Evolutionary conservation across 2,797 vertebrate species (phyloP).

Genomic region (Cygnus olor): DNA sequence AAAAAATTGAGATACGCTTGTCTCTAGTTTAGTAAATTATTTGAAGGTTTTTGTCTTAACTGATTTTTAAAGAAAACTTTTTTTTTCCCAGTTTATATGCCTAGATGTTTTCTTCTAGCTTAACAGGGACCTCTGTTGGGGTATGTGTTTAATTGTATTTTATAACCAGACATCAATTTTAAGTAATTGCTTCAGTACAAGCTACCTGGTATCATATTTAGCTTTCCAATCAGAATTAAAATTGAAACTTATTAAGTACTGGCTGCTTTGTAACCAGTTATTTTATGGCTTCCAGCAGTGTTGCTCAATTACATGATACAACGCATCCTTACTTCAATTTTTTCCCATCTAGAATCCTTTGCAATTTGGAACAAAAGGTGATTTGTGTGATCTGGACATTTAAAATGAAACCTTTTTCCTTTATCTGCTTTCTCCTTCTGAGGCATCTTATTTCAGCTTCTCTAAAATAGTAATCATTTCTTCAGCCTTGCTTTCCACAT

Average conservation of each 20-base stretch:
- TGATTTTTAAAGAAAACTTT: constrained; percentile 5
- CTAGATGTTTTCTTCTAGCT: constrained; percentile 30
- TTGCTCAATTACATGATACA: constrained; percentile 26
- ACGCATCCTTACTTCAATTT: background rate
- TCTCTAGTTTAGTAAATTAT: background rate
- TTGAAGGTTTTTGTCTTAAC: background rate
- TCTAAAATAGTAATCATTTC: background rate
- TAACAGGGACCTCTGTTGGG: background rate
- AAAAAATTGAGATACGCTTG: background rate
- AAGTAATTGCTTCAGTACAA: background rate
- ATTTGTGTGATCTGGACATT: background rate
- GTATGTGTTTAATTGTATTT: background rate
- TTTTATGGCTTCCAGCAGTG: constrained; percentile 18
- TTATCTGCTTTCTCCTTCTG: background rate
- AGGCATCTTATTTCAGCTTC: background rate
- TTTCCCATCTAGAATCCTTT: constrained; percentile 11
- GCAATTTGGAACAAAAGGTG: background rate
- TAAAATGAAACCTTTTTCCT: background rate
- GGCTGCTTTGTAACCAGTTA: constrained; percentile 34
- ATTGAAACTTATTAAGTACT: constrained; percentile 20
- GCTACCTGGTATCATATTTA: constrained; percentile 10
- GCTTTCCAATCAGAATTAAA: constrained; percentile 38
- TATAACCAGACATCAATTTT: constrained; percentile 8
- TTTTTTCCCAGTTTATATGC: background rate
- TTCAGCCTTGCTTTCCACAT: background rate